Base-by-base conservation (phyloP, 53 echinoderm and acorn worm species). In the Henricia sp. region DNA sequence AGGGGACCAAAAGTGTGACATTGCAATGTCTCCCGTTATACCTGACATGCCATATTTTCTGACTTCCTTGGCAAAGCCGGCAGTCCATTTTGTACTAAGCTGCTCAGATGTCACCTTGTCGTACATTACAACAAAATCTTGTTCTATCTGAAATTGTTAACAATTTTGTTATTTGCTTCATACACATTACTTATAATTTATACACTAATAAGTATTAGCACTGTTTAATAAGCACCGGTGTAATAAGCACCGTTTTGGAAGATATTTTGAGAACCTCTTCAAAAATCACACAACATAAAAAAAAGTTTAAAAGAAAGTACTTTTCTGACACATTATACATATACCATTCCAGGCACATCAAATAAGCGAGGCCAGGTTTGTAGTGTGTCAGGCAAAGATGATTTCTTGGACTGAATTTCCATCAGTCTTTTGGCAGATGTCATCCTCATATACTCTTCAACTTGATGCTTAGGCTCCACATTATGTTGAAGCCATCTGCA, bases 401-500 rank as follows among this genome's bases (percentile, higher is more conserved):
- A 38, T 70, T 27, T 59, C 46, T 84, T 56, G 0, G 37, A 62
- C 50, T 59, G 37, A 34, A 72, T 72, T 21, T 85, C 85, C 17
- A 37, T 37, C 51, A 84, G 42, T 70, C 85, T 70, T 30, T 55
- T n/a, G 29, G 54, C 35, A 36, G 85, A 57, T 30, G 85, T 84
- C 67, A 34, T 51, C 60, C 58, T 84, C 70, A 70, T 84, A 62
- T 84, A 84, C 33, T 84, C 85, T 39, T 46, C 58, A 23, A 84
- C 71, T 60, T 72, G 70, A 33, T 70, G 58, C 70, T 56, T 84
- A 54, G 85, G 85, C 46, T 72, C 85, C 16, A 57, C 41, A 46
- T 84, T 71, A 33, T 71, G 72, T 50, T 84, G 85, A 40, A 84
- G 85, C 85, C 85, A 85, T 62, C 85, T 56, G 62, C 64, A 62